Evolutionary conservation across 1,140 invertebrate species (phyloP).

Genomic region (Calliphora vicina): DNA sequence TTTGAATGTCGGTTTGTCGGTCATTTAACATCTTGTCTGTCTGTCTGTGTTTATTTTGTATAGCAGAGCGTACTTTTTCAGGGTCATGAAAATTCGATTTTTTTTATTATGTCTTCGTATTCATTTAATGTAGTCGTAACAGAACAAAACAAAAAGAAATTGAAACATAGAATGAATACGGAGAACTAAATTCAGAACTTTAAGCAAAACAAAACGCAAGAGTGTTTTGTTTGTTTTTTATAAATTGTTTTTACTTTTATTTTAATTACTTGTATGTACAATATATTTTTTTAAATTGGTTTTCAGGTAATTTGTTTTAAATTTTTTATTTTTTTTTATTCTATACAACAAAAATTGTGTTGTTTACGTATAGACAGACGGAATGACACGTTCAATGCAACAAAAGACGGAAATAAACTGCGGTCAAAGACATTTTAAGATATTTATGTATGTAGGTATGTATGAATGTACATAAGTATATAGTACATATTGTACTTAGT

Average conservation of each 20-base stretch:
- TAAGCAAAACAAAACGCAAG: not conserved
- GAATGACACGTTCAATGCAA: slow-evolving; percentile 16
- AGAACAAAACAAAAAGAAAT: not conserved
- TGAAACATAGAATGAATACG: too few relatives aligned
- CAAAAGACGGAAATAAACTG: slow-evolving; percentile 32
- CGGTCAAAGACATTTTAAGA: slow-evolving; percentile 28
- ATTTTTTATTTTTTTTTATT: not conserved
- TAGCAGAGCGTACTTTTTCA: slow-evolving; percentile 15
- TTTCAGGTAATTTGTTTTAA: not conserved
- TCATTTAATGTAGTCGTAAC: not conserved
- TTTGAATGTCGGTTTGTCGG: slow-evolving; percentile 15
- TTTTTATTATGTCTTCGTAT: not conserved
- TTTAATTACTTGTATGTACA: not conserved
- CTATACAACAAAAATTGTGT: not conserved
- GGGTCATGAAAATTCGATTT: slow-evolving; percentile 38
- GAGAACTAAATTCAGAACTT: not conserved
- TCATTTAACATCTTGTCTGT: not conserved
- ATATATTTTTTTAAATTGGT: not conserved
- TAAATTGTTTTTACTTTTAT: not conserved
- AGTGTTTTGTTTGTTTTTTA: not conserved
- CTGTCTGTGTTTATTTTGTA: not conserved
- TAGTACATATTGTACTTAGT: not conserved
- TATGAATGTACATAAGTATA: not conserved
- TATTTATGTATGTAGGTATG: not conserved
- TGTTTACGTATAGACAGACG: not conserved